Evolutionary conservation across 2,113 vertebrate species (phyloP).

Genomic region (Poecilia latipinna): DNA sequence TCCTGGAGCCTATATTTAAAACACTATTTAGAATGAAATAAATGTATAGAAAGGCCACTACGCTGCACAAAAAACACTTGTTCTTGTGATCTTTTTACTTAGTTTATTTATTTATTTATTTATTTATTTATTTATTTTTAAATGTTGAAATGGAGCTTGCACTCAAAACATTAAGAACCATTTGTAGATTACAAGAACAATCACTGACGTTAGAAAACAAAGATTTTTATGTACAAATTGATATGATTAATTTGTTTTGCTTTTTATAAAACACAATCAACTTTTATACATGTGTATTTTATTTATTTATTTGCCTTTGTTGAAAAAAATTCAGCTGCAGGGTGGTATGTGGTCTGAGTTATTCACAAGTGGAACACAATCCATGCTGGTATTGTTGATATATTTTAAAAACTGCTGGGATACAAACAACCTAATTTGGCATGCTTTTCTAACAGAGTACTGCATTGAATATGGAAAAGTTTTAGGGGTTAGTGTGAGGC

Average conservation of each 20-base stretch:
- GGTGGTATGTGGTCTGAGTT: not conserved
- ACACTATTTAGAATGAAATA: constrained; percentile 3
- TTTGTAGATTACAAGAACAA: too few species aligned
- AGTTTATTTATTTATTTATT: not conserved
- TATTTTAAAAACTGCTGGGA: not conserved
- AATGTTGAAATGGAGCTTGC: too few species aligned
- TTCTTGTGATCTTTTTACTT: not conserved
- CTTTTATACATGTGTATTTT: too few species aligned
- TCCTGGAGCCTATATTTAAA: not conserved
- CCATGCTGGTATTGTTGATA: not conserved
- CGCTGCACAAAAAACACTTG: not conserved
- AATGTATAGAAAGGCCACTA: not conserved
- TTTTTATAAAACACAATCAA: too few species aligned
- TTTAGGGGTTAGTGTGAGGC: too few species aligned
- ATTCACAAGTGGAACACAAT: not conserved
- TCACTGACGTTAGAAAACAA: too few species aligned
- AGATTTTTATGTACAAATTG: too few species aligned
- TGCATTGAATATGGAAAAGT: too few species aligned
- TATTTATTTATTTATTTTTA: too few species aligned
- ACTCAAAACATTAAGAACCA: too few species aligned
- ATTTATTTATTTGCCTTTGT: too few species aligned
- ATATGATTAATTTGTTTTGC: too few species aligned
- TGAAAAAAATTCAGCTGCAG: not conserved
- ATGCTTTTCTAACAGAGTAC: not conserved
- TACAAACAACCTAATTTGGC: not conserved